A percentile compares a stretch with the other conserved stretches of the same genome.
phyloP scores from a whole-genome alignment of 2,888 invertebrate species.

The Ectemnius continuus region DNA sequence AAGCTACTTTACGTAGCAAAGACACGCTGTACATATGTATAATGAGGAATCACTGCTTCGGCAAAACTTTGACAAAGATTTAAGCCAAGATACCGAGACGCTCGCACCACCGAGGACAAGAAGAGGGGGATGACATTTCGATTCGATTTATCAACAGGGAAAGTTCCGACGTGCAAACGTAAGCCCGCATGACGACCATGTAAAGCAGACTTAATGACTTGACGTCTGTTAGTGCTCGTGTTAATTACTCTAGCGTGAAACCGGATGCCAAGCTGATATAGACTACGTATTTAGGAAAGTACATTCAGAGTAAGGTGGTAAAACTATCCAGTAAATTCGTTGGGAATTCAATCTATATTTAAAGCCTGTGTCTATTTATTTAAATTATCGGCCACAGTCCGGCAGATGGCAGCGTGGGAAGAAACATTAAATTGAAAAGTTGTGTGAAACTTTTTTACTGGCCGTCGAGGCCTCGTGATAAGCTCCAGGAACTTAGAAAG shows the following conservation, averaged over 20 bases:
- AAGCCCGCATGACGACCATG: too few relatives aligned
- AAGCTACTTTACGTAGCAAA: not conserved
- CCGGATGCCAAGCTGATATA: too few relatives aligned
- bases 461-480: conserved; percentile 8
- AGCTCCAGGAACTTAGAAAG: conserved; percentile 34
- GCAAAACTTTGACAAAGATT: not conserved
- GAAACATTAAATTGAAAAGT: conserved; percentile 53
- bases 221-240: too few relatives aligned
- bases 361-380: conserved; percentile 13
- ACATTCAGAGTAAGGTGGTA: too few relatives aligned
- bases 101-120: too few relatives aligned
- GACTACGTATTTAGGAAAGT: too few relatives aligned
- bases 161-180: too few relatives aligned
- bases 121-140: too few relatives aligned
- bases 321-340: not conserved
- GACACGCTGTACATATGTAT: not conserved
- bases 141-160: too few relatives aligned
- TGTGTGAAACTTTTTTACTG: conserved; percentile 15
- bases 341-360: not conserved
- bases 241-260: too few relatives aligned
- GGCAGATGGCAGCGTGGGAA: conserved; percentile 12
- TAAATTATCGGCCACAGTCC: conserved; percentile 10
- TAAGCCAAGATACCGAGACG: not conserved
- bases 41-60: not conserved
- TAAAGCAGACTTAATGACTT: too few relatives aligned